phyloP scores from a whole-genome alignment of 2,888 invertebrate species.

The Microdon myrmicae region DNA sequence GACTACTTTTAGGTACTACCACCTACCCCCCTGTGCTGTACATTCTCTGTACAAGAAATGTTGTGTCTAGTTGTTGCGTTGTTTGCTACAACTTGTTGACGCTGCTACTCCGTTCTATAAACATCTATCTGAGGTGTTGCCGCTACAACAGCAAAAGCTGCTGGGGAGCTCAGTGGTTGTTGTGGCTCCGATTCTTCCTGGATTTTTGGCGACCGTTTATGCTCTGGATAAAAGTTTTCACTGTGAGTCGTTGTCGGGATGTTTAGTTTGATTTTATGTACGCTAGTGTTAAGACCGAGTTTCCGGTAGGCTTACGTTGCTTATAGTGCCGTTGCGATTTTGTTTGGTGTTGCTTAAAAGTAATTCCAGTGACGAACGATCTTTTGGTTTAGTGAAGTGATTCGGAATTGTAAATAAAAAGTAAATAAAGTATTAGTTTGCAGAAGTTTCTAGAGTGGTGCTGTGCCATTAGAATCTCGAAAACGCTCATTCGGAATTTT shows the following conservation, averaged over 20 bases:
- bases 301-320: conserved; percentile 43
- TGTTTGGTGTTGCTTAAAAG: background rate
- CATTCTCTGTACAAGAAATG: too few species aligned
- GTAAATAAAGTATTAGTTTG: background rate
- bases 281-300: conserved; percentile 64
- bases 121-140: too few species aligned
- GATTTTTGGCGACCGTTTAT: conserved; percentile 42
- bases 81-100: too few species aligned
- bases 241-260: conserved; percentile 43
- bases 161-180: conserved; percentile 37
- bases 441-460: background rate
- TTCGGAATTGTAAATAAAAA: conserved; percentile 2
- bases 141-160: too few species aligned
- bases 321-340: conserved; percentile 7
- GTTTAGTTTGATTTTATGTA: conserved; percentile 66
- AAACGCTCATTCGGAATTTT: too few species aligned
- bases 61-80: conserved; percentile 31
- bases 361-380: too few species aligned
- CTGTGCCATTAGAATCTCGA: conserved; percentile 10
- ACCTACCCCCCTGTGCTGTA: too few species aligned
- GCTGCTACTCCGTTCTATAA: too few species aligned
- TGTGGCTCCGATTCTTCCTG: conserved; percentile 40
- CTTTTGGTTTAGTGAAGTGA: conserved; percentile 6
- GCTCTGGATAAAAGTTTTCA: conserved; percentile 43
- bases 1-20: too few species aligned